Evolutionary conservation across 2,113 vertebrate genomes (phyloP), one percentile per base, ranked within the genome.

Genomic region (Daphoenositta chrysoptera): DNA sequence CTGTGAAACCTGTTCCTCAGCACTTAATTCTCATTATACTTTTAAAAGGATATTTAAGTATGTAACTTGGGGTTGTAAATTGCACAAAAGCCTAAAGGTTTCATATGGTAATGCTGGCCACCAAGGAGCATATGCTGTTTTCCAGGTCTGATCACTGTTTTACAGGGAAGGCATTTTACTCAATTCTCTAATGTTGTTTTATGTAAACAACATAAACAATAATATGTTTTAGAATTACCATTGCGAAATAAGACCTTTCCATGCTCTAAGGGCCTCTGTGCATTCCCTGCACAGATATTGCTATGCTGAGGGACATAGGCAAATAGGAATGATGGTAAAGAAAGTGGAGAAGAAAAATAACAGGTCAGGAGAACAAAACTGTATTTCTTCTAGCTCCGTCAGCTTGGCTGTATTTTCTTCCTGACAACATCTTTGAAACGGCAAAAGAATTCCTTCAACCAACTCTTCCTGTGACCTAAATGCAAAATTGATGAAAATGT

Each of bases 401-500:
- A 85, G 53, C 37, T 84, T 79, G 42, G 20, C 30, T 65, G 6
- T 84, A 73, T 89, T 92, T 95, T 53, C 47, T 66, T 68, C 45
- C 82, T 21, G 35, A 91, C 56, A 89, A 82, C 7, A 12, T 61
- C 47, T 66, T 80, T 75, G 57, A 73, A 94, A 95, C 37, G 21
- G 90, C 61, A 91, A 76, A 96, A 81, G 66, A 89, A 94, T 94
- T 87, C 44, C 80, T 92, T 84, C 84, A 72, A 90, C 82, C 47
- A 85, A 7, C 68, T 95, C 82, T 88, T 94, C 83, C 85, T 80
- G 65, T 64, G 37, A 91, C 64, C 77, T 50, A 94, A 77, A 75
- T 64, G 33, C 45, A 51, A 77, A 90, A 89, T 73, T 89, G 91
- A 90, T 87, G 69, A 93, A 94, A 95, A 90, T 18, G 57, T 28